Conservation (phyloP, 1,140 invertebrate genomes). For the Potamilus streckersoni region DNA sequence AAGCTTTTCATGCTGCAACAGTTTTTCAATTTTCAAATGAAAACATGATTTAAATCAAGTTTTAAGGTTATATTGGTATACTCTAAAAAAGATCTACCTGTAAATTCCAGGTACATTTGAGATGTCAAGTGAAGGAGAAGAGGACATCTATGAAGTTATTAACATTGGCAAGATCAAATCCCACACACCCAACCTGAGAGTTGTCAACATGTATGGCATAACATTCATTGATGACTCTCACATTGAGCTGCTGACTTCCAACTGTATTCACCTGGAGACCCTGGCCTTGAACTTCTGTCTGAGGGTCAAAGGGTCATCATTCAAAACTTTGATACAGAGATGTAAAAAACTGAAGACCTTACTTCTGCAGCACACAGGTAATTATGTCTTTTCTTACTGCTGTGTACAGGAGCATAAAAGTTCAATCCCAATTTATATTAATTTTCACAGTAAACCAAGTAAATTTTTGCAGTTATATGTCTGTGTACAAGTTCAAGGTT, state of each 20-base stretch:
- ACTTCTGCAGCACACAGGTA: conserved; percentile 96
- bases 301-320: conserved; percentile 96
- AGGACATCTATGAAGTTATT: conserved; percentile 99
- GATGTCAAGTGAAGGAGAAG: conserved; percentile 95
- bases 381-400: too few relatives aligned
- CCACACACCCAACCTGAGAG: conserved; percentile 86
- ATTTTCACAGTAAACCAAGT: too few relatives aligned
- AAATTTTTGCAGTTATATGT: too few relatives aligned
- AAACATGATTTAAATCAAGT: too few relatives aligned
- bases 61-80: too few relatives aligned
- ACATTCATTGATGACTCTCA: conserved; percentile 99
- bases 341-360: conserved; percentile 93
- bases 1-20: too few relatives aligned
- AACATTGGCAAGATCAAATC: conserved; percentile 80
- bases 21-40: too few relatives aligned
- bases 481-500: too few relatives aligned
- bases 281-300: conserved; percentile 96
- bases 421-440: too few relatives aligned
- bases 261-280: conserved; percentile 89
- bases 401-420: too few relatives aligned
- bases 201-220: conserved; percentile 81
- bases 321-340: conserved; percentile 93
- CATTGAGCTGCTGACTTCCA: conserved; percentile 90
- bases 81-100: not conserved
- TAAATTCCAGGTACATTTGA: conserved; percentile 90